Base-by-base conservation (phyloP, 2,113 vertebrate species). In the Uropsilus gracilis region DNA sequence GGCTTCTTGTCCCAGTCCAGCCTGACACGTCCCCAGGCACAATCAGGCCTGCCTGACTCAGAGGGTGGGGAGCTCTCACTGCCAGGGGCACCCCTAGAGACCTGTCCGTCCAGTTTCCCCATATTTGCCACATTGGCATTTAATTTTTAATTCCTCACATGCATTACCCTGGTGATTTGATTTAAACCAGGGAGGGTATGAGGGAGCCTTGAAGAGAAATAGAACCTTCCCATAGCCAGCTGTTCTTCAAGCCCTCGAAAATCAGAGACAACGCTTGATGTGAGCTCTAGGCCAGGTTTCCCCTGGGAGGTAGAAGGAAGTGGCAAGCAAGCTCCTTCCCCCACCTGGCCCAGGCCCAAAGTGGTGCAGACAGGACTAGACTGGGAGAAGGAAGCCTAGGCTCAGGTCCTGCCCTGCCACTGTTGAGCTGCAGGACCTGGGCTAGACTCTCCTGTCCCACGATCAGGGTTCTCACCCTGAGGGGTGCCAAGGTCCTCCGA, bases 91-190 rank as follows among this genome's bases (percentile, higher is more conserved):
- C 72, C 89, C 84, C 4, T 2, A 5, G 81, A 69, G 96, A 97
- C 97, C 81, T 91, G 97, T 94, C 87, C 1, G 12, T 93, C 96
- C 97, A 97, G 97, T 97, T 97, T 96, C 57, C 88, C 93, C 68
- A 26, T 94, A 91, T 84, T 91, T 85, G 88, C 94, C 94, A 90
- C 86, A 77, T 12, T 90, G 91, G 50, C 89, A 94, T 91, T 96
- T 94, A 64, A 88, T 64, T 85, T 94, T 92, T 81, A 96, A 92
- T 89, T 91, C 90, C 59, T 66, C 91, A 39, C 8, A 50, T 72
- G 91, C 66, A 83, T 89, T 71, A 66, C 83, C 57, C 42, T 57
- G 48, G 75, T 9, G 78, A 87, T 26, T 37, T 77, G 42, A 44
- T 77, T 76, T 72, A 53, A 37, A 63, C 34, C 28, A 39, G 66